phyloP scores from a whole-genome alignment of 2,888 invertebrate genomes.

The Petrolisthes manimaculis region DNA sequence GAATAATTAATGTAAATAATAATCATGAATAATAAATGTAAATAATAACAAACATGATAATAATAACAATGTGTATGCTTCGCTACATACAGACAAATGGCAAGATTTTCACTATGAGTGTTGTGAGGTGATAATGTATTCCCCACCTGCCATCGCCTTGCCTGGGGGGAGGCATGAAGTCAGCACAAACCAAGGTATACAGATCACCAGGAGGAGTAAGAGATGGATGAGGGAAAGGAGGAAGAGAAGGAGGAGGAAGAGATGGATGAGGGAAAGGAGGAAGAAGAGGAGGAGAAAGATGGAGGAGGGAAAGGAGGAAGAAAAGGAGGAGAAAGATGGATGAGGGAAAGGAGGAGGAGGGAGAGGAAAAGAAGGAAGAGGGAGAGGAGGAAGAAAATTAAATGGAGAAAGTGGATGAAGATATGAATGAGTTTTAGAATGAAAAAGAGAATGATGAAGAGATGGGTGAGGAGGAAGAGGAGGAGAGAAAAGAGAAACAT shows the following conservation, averaged over 20 bases:
- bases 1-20: too few relatives aligned
- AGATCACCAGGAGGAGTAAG: background rate
- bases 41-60: too few relatives aligned
- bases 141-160: background rate
- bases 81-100: background rate
- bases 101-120: background rate
- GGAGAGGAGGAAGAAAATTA: background rate
- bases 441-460: too few relatives aligned
- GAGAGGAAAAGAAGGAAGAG: background rate
- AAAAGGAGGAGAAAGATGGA: background rate
- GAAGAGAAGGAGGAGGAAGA: background rate
- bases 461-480: background rate
- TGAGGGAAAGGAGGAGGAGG: background rate
- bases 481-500: background rate
- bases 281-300: background rate
- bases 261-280: background rate
- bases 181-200: background rate
- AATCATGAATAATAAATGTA: too few relatives aligned
- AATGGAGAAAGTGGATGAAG: too few relatives aligned
- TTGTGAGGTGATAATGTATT: background rate
- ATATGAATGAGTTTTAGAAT: too few relatives aligned
- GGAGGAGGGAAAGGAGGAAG: background rate
- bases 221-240: background rate
- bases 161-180: background rate
- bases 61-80: too few relatives aligned